phyloP scores from a whole-genome alignment of 2,113 vertebrate species.

The Corythoichthys intestinalis region DNA sequence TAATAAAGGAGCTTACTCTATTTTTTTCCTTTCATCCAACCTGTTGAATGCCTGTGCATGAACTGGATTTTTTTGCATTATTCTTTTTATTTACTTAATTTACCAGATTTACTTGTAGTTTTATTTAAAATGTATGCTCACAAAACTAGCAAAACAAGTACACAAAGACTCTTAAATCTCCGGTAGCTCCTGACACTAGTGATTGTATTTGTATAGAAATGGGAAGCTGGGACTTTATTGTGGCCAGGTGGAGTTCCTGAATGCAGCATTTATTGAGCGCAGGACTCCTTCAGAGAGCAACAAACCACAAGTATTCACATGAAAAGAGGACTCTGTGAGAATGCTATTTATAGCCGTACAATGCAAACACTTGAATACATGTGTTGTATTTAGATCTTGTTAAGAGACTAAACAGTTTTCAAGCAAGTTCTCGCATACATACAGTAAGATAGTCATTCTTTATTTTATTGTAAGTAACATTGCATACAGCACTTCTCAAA shows the following conservation, averaged over 20 bases:
- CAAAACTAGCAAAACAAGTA: neutral
- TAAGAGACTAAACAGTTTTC: too few relatives aligned
- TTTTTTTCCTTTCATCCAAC: constrained; percentile 12
- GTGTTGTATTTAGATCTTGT: neutral
- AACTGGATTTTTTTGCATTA: neutral
- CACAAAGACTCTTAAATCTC: constrained; percentile 12
- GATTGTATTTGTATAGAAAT: constrained; percentile 32
- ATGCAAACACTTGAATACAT: constrained; percentile 8
- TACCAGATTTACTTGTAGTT: neutral
- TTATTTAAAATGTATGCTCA: neutral
- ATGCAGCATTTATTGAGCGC: constrained; percentile 43
- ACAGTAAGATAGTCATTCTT: too few relatives aligned
- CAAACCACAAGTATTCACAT: constrained; percentile 31
- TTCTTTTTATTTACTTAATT: too few relatives aligned
- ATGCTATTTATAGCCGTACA: constrained; percentile 51
- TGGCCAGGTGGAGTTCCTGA: constrained; percentile 53
- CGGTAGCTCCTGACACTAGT: constrained; percentile 33
- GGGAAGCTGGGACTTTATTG: constrained; percentile 47
- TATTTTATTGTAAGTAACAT: too few relatives aligned
- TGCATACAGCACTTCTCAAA: too few relatives aligned
- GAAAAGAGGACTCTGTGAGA: constrained; percentile 47
- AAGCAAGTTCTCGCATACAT: too few relatives aligned
- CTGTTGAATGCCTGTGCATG: too few relatives aligned
- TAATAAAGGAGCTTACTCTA: constrained; percentile 22
- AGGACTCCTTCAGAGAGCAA: constrained; percentile 36